These are phyloP conservation scores for Cetoscarus ocellatus DNA, from an alignment of 2,797 vertebrate species.

Conservation along the genomic window DNA sequence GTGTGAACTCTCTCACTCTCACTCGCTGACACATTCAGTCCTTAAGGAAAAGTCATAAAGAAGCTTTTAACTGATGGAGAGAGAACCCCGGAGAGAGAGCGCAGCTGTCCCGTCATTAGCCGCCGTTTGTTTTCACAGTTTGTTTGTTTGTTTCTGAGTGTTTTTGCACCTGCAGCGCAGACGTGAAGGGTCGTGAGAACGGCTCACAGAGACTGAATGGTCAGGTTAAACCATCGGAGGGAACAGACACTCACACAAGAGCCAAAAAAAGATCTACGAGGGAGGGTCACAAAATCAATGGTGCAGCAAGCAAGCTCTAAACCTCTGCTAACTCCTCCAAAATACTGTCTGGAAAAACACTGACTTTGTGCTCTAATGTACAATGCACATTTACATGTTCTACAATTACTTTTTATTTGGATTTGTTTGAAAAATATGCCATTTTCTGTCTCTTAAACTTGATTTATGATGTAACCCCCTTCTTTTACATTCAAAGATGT, in stretches of 20 bases:
- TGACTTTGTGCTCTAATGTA: too few relatives aligned
- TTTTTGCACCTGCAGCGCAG: constrained; percentile 75
- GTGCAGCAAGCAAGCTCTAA: neutral
- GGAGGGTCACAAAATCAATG: neutral
- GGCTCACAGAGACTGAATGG: constrained; percentile 15
- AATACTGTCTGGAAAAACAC: too few relatives aligned
- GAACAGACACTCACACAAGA: neutral
- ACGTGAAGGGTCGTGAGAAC: constrained; percentile 68
- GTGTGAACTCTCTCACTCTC: constrained; percentile 40
- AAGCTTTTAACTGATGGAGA: constrained; percentile 58
- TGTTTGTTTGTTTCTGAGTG: constrained; percentile 72
- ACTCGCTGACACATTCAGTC: constrained; percentile 45
- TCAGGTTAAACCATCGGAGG: constrained; percentile 23
- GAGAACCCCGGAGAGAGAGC: constrained; percentile 54
- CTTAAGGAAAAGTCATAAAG: constrained; percentile 65
- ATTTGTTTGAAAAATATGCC: too few relatives aligned
- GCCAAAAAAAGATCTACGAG: neutral
- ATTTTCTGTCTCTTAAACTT: too few relatives aligned
- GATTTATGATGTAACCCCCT: too few relatives aligned
- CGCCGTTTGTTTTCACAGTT: constrained; percentile 71
- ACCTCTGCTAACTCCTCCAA: neutral
- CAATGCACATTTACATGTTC: too few relatives aligned
- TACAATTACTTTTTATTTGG: too few relatives aligned
- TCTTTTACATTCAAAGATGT: too few relatives aligned
- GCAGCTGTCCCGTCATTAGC: constrained; percentile 76